These are phyloP conservation scores for Delia radicum DNA, from an alignment of 1,140 invertebrate genomes.

Conservation along the genomic window DNA sequence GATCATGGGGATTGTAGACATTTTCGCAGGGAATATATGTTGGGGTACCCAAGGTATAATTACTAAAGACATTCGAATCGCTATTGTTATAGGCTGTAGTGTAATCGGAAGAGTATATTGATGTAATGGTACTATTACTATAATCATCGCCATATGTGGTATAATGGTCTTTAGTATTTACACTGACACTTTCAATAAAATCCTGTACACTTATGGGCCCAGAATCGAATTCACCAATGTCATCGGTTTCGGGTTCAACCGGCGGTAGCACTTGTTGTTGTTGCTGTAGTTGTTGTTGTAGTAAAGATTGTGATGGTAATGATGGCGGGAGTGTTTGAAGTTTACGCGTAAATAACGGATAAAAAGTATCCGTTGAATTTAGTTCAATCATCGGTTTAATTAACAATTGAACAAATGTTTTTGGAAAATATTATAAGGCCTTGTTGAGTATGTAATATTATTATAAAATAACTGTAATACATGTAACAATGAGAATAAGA, in stretches of 20 bases:
- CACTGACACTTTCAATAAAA: conserved; percentile 24
- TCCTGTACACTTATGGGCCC: conserved; percentile 25
- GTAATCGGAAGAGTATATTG: no score
- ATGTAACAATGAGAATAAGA: no score
- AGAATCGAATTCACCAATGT: conserved; percentile 21
- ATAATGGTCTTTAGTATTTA: not conserved
- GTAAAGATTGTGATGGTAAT: not conserved
- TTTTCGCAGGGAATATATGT: conserved; percentile 32
- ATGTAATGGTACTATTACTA: no score
- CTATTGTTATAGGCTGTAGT: not conserved
- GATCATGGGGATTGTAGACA: conserved; percentile 39
- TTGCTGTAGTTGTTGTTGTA: not conserved
- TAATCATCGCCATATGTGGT: not conserved
- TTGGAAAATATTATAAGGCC: no score
- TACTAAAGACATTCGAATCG: not conserved
- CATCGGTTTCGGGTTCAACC: not conserved
- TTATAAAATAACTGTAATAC: no score
- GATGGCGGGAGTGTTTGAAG: not conserved
- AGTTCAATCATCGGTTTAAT: conserved; percentile 13
- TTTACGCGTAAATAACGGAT: not conserved
- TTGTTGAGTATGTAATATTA: no score
- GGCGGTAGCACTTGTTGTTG: conserved; percentile 20
- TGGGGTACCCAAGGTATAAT: not conserved
- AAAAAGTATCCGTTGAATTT: not conserved
- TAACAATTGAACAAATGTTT: no score